A percentile compares a stretch with the other conserved stretches of the same genome.
These are phyloP conservation scores for Tenebrosternarchus preto DNA, from an alignment of 2,113 vertebrate species.

Conservation along the genomic window DNA sequence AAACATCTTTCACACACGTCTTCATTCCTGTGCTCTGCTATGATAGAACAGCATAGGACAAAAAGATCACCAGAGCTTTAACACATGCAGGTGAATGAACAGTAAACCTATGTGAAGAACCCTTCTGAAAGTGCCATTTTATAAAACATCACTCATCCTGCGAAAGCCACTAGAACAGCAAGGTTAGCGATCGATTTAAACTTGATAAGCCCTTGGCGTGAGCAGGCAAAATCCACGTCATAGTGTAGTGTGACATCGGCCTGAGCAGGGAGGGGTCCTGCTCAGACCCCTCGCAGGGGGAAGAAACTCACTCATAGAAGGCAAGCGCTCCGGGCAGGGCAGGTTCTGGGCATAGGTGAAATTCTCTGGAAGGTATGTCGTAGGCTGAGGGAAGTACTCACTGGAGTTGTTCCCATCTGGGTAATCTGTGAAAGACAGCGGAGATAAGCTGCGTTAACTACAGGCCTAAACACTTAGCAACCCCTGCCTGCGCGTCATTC, in stretches of 20 bases:
- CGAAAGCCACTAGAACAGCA: no score
- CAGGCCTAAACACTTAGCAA: no score
- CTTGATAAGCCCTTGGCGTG: neutral
- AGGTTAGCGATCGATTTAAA: neutral
- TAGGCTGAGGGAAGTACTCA: constrained; percentile 87
- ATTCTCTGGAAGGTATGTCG: constrained; percentile 93
- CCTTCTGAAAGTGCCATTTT: neutral
- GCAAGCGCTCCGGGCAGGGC: constrained; percentile 92
- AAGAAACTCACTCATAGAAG: constrained; percentile 92
- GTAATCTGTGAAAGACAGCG: constrained; percentile 78
- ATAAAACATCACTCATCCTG: no score
- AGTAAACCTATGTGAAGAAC: neutral
- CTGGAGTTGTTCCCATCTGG: constrained; percentile 93
- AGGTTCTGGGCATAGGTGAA: constrained; percentile 90
- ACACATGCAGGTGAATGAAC: neutral
- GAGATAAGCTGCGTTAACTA: neutral
- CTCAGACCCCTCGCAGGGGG: no score
- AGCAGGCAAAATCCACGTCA: neutral
- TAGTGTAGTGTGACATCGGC: neutral
- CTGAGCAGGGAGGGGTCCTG: no score
- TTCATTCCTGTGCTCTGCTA: neutral
- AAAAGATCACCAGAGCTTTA: neutral
- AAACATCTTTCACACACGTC: neutral
- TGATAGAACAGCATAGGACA: no score
- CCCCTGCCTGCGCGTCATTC: no score